A percentile compares a stretch with the other conserved stretches of the same genome.
These are phyloP conservation scores for Xanthorhoe spadicearia DNA, from an alignment of 2,888 invertebrate genomes.

Conservation along the genomic window DNA sequence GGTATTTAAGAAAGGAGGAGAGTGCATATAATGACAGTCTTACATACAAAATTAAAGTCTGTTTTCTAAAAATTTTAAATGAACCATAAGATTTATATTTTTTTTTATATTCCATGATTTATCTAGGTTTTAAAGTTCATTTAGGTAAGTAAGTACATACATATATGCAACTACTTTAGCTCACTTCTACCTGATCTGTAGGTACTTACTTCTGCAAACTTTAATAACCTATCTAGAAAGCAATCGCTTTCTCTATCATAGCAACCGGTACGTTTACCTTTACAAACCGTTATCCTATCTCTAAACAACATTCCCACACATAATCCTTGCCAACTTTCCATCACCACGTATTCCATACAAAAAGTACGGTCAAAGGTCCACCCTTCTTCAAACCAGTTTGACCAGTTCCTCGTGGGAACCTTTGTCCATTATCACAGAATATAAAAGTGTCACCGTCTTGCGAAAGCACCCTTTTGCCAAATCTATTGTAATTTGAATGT, in stretches of 20 bases:
- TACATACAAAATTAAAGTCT: no score
- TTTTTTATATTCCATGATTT: no score
- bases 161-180: background rate
- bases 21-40: no score
- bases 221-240: background rate
- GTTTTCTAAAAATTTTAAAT: no score
- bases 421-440: constrained; percentile 60
- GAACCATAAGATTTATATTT: no score
- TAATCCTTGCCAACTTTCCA: constrained; percentile 41
- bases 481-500: constrained; percentile 35
- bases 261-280: constrained; percentile 13
- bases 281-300: constrained; percentile 22
- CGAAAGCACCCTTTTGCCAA: constrained; percentile 41
- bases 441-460: constrained; percentile 9
- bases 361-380: constrained; percentile 59
- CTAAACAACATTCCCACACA: constrained; percentile 33
- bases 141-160: background rate
- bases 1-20: no score
- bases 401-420: constrained; percentile 67
- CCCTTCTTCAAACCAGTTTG: constrained; percentile 47
- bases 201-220: background rate
- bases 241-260: constrained; percentile 2
- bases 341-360: constrained; percentile 35
- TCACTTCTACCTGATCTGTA: no score
- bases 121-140: no score